Conservation (phyloP, 2,113 vertebrate species). For the Gymnorhina tibicen region DNA sequence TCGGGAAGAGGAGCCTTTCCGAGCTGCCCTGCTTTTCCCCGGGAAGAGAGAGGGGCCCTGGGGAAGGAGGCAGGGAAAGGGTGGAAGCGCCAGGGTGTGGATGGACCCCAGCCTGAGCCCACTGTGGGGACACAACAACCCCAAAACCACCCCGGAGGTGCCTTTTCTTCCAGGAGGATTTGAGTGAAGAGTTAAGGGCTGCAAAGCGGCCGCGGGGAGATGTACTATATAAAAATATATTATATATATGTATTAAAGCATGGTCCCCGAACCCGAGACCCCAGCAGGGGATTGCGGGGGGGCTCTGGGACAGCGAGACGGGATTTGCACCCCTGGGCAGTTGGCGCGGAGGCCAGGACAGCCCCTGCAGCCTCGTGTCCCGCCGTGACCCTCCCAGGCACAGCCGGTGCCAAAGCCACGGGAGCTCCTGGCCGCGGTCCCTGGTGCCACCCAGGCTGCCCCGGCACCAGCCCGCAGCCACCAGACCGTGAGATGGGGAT, state of each 20-base stretch:
- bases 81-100: neutral
- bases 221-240: fast-evolving
- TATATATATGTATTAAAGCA: neutral
- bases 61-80: neutral
- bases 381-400: neutral
- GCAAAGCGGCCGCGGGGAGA: neutral
- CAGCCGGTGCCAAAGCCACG: neutral
- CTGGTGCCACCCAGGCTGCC: neutral
- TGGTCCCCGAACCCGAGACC: neutral
- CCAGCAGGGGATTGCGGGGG: neutral
- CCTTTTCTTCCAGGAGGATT: neutral
- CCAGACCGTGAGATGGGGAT: neutral
- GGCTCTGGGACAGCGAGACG: fast-evolving
- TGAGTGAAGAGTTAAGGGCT: neutral
- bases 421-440: neutral
- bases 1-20: neutral
- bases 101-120: neutral
- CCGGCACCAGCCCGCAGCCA: neutral
- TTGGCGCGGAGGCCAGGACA: neutral
- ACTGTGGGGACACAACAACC: neutral
- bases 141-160: neutral
- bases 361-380: neutral
- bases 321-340: neutral
- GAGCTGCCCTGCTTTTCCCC: neutral
- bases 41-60: neutral